Percentiles rank a stretch among this genome's conserved stretches.
These are phyloP conservation scores for Takifugu rubripes DNA, from an alignment of 2,797 vertebrate genomes.

Conservation along the genomic window DNA sequence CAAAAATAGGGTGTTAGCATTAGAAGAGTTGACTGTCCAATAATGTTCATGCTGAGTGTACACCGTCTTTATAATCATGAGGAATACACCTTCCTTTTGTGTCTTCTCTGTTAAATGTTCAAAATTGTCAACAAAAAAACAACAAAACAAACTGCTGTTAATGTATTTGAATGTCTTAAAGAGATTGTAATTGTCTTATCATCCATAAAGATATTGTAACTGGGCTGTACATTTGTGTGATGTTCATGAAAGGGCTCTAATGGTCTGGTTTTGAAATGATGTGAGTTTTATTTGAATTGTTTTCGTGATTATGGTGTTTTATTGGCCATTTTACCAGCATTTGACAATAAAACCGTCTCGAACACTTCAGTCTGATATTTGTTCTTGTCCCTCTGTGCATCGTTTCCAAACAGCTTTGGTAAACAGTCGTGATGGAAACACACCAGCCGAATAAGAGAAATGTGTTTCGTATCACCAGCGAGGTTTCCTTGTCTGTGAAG, in stretches of 20 bases:
- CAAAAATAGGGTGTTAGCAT: no score
- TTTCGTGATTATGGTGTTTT: conserved; percentile 30
- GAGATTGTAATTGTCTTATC: conserved; percentile 15
- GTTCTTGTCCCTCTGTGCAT: not conserved
- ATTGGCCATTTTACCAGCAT: conserved; percentile 51
- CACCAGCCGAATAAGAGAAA: not conserved
- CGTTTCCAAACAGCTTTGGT: conserved; percentile 1
- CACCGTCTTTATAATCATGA: conserved; percentile 11
- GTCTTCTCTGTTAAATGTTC: conserved; percentile 30
- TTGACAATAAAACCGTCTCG: conserved; percentile 55
- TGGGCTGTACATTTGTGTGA: conserved; percentile 37
- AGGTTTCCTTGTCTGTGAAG: conserved; percentile 11
- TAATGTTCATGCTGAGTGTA: conserved; percentile 33
- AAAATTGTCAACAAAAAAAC: conserved; percentile 2
- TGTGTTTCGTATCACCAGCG: not conserved
- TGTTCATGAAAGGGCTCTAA: conserved; percentile 53
- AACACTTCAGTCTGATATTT: conserved; percentile 4
- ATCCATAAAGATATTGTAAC: conserved; percentile 2
- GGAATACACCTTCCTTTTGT: conserved; percentile 14
- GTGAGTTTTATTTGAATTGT: conserved; percentile 33
- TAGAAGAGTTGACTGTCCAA: conserved; percentile 26
- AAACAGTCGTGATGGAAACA: not conserved
- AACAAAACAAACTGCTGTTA: not conserved
- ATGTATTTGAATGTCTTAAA: conserved; percentile 29
- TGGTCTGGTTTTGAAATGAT: conserved; percentile 14